Percentiles rank a stretch among this genome's conserved stretches.
Conservation (phyloP, 2,113 vertebrate genomes). For the Heloderma charlesbogerti region DNA sequence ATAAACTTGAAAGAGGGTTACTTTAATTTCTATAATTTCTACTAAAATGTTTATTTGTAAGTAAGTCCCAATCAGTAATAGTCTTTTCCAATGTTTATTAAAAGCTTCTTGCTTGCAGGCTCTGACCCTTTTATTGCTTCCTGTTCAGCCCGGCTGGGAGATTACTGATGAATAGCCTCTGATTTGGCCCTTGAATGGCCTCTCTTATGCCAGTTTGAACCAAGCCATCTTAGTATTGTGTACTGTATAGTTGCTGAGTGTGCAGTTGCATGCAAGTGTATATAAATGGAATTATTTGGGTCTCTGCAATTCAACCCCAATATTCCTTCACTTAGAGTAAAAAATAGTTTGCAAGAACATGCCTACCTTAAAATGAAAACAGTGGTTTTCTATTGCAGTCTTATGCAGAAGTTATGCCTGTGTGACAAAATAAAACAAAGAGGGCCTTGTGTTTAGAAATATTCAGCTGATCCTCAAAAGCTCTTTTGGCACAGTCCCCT, state of each 20-base stretch:
- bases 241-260: rapidly evolving
- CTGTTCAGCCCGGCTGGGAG: not conserved
- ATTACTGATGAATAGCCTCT: too few species aligned
- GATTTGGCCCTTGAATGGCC: not conserved
- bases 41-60: not conserved
- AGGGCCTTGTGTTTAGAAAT: slow-evolving; percentile 43
- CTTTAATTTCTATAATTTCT: too few species aligned
- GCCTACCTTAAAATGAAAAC: slow-evolving; percentile 33
- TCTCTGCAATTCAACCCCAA: rapidly evolving
- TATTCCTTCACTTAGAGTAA: rapidly evolving
- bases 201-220: not conserved
- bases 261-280: rapidly evolving
- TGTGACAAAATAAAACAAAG: slow-evolving; percentile 51
- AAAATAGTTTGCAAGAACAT: not conserved
- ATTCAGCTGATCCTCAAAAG: slow-evolving; percentile 14
- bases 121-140: not conserved
- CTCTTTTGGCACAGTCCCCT: not conserved
- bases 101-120: not conserved
- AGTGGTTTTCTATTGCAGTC: slow-evolving; percentile 52
- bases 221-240: not conserved
- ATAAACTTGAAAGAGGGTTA: too few species aligned
- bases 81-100: not conserved
- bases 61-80: not conserved
- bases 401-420: not conserved
- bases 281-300: not conserved